Evolutionary conservation across 2,888 invertebrate species (phyloP), one percentile per base, ranked within the genome.

Genomic region (Andrena dorsata): DNA sequence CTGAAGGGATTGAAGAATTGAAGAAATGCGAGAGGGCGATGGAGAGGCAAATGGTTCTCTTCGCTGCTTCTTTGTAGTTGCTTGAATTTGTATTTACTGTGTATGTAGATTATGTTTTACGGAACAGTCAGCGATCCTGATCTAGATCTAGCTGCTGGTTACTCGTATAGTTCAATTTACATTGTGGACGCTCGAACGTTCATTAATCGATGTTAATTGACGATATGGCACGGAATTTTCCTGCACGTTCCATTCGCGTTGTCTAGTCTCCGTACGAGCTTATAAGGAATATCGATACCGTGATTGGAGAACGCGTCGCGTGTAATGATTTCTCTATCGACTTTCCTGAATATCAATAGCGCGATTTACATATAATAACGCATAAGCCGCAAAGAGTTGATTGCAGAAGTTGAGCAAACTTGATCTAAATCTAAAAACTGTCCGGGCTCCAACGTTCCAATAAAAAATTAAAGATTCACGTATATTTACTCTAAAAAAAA

Each of bases 131-230:
- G 23, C 47, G 16, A 32, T 47, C 20, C 23, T 16, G 8, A 26
- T 66, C 41, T 30, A 47, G 51, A 58, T 13, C 1, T 8, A 32
- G 3, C 28, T 53, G 16, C 6, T 41, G 41, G 4, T 41, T 13
- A 35, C 7, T 32, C 28, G 5, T 28, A 26, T 4, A 53, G 28
- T 47, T 70, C 60, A 70, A 82, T 71, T 80, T 61, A 41, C 63
- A 28, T 71, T 49, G 60, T 2, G 49, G 10, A 81, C 66, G 16
- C 53, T 64, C 47, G 47, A 47, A 53, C 16, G 26, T 53, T 10
- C 35, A 75, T 75, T 82, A 81, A 82, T 82, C 70, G 65, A 82
- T 61, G 75, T 75, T 82, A 81, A 82, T 80, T 71, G 75, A 49
- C 2, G 66, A 66, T 30, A 71, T 71, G 61, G 16, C 5, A n/a